A percentile compares a stretch with the other conserved stretches of the same genome.
These are phyloP conservation scores for Lineus longissimus DNA, from an alignment of 1,140 invertebrate genomes.

Conservation along the genomic window DNA sequence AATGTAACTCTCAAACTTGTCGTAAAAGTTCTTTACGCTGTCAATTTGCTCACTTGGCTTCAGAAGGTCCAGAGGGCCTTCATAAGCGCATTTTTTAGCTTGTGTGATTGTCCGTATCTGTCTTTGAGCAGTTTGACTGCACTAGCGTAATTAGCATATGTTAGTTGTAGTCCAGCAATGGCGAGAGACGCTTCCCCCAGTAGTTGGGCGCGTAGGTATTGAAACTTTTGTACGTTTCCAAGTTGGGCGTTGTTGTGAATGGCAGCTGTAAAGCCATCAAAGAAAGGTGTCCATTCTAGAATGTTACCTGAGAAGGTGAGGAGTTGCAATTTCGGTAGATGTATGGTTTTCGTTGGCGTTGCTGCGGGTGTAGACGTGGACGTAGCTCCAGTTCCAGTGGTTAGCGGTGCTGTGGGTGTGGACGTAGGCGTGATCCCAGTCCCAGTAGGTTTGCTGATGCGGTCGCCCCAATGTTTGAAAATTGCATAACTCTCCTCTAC, in stretches of 20 bases:
- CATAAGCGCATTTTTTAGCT: slow-evolving; percentile 10
- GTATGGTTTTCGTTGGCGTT: no score
- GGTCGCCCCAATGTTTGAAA: no score
- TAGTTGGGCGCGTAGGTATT: slow-evolving; percentile 12
- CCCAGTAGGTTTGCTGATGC: no score
- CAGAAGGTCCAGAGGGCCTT: slow-evolving; percentile 10
- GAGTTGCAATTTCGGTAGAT: slow-evolving; percentile 15
- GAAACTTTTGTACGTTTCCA: slow-evolving; percentile 15
- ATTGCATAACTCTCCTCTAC: no score
- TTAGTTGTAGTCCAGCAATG: slow-evolving; percentile 12
- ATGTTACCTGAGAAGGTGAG: slow-evolving; percentile 16
- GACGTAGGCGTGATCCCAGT: no score
- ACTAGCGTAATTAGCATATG: slow-evolving; percentile 12
- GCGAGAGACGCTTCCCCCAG: slow-evolving; percentile 1
- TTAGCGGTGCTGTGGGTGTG: no score
- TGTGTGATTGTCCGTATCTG: slow-evolving; percentile 12
- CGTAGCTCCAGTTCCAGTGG: no score
- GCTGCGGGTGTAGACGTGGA: no score
- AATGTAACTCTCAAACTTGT: slow-evolving; percentile 14
- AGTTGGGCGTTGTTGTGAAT: slow-evolving; percentile 10
- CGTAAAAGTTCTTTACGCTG: slow-evolving; percentile 15
- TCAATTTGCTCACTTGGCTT: not conserved
- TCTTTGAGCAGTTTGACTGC: slow-evolving; percentile 11
- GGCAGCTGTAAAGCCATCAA: slow-evolving; percentile 9
- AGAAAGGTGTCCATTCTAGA: slow-evolving; percentile 19